Evolutionary conservation across 2,113 vertebrate species (phyloP), one percentile per base, ranked within the genome.

Genomic region (Girardinichthys multiradiatus): DNA sequence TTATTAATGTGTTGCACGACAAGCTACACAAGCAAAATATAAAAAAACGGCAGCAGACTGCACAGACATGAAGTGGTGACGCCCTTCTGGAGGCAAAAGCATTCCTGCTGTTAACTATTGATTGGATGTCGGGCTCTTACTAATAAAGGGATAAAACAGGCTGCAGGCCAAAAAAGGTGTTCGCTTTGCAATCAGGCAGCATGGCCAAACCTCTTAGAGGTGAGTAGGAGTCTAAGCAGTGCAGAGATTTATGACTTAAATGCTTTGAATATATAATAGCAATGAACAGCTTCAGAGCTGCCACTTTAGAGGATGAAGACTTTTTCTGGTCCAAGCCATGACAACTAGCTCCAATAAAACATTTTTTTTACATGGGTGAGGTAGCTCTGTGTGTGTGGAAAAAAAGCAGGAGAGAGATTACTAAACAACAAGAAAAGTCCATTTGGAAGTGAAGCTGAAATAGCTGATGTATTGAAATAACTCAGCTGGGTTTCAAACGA

Each of bases 391-490:
- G 59, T 42, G 35, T 12, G 71, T 37, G 79, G 60, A 68, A 66
- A 39, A 51, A 21, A 7, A 35, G 28, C 7, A 26, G 31, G 62
- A 68, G 51, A 74, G 77, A 76, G 72, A 79, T 82, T 68, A 83
- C 63, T 33, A 80, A 76, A 76, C 77, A 84, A 93, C 92, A 93
- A 89, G 94, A 70, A 91, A 93, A 94, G 85, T 92, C 91, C 90
- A 93, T 94, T 94, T 92, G 66, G 86, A 80, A 82, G 81, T 61
- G 58, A 77, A 80, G 76, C 84, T 79, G 87, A 90, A 93, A 89
- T 76, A 86, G 79, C 42, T 72, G 74, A 83, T 79, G 68, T 42
- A 84, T 78, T 70, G 62, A 91, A 90, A 88, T 90, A 90, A 84
- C 88, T 81, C 77, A 70, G 72, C 39, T 79, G 87, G 77, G 83